These are phyloP conservation scores for Pseudorasbora parva DNA, from an alignment of 2,113 vertebrate species.

Conservation along the genomic window DNA sequence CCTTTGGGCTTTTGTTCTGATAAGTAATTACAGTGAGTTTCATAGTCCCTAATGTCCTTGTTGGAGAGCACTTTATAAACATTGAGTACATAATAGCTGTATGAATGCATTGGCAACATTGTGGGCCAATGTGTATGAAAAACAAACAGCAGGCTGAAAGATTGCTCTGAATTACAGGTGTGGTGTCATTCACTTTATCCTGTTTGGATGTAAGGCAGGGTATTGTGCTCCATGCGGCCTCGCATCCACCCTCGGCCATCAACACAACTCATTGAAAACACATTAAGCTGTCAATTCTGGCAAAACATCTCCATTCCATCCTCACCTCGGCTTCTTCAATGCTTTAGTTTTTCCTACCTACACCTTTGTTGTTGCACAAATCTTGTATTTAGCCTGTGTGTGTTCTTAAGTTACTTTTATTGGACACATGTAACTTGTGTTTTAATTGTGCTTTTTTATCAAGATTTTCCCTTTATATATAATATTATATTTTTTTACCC, in stretches of 20 bases:
- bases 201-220: constrained; percentile 4
- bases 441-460: background rate
- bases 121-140: constrained; percentile 40
- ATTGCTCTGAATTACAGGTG: constrained; percentile 46
- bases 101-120: constrained; percentile 33
- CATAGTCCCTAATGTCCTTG: constrained; percentile 40
- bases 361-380: background rate
- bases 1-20: constrained; percentile 40
- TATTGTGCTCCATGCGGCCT: background rate
- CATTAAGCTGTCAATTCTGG: constrained; percentile 24
- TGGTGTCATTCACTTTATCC: constrained; percentile 31
- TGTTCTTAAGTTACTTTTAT: background rate
- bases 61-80: constrained; percentile 50
- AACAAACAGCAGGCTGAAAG: constrained; percentile 35
- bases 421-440: background rate
- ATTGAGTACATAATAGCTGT: constrained; percentile 34
- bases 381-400: background rate
- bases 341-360: background rate
- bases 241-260: background rate
- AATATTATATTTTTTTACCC: too few species aligned
- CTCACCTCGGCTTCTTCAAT: background rate
- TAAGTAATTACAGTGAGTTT: constrained; percentile 39
- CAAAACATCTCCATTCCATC: constrained; percentile 9
- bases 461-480: too few species aligned
- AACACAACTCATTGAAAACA: constrained; percentile 10